Conservation (phyloP, 2,113 vertebrate species). For the Sardina pilchardus region DNA sequence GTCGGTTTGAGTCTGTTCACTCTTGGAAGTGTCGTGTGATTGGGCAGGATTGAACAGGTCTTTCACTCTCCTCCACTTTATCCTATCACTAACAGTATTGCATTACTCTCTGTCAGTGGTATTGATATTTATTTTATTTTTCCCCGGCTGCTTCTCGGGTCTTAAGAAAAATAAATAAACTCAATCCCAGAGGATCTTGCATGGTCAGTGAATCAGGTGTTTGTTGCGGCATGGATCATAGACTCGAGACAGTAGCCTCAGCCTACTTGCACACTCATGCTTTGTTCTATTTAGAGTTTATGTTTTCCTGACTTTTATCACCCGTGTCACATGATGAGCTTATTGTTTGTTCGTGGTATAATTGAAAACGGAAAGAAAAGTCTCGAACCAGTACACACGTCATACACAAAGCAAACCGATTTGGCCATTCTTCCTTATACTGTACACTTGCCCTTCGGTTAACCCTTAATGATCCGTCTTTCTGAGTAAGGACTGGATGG, state of each 20-base stretch:
- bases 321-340: background rate
- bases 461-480: background rate
- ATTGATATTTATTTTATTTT: background rate
- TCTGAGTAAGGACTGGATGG: background rate
- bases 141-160: background rate
- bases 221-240: background rate
- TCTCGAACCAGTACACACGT: background rate
- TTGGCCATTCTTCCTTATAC: background rate
- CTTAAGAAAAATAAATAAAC: background rate
- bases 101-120: background rate
- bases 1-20: constrained; percentile 12
- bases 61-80: constrained; percentile 22
- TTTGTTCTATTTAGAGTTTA: background rate
- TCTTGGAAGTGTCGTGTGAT: constrained; percentile 18
- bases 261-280: background rate
- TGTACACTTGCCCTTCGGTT: background rate
- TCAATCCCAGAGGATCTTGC: no score
- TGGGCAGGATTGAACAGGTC: constrained; percentile 37
- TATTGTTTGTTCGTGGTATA: background rate
- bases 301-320: background rate
- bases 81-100: background rate
- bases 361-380: background rate
- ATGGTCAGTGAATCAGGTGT: no score
- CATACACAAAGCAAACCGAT: background rate
- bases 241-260: background rate